Conservation (phyloP, 1,140 invertebrate genomes). For the Elysia chlorotica region DNA sequence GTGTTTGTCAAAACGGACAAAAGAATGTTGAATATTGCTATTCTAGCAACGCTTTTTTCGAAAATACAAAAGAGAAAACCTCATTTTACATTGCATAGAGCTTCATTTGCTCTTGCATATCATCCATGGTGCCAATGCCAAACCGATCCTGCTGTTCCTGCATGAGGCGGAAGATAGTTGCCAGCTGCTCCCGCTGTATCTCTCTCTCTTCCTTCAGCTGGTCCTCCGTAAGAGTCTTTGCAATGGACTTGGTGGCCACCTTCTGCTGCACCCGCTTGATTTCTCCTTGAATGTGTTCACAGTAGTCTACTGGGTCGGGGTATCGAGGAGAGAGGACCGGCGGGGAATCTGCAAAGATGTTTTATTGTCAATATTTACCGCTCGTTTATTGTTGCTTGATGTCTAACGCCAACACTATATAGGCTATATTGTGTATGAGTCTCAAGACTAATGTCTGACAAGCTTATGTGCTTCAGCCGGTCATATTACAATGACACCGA, state of each 20-base stretch:
- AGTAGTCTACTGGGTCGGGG: conserved; percentile 54
- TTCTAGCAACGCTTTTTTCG: no score
- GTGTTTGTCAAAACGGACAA: no score
- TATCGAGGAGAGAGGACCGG: conserved; percentile 18
- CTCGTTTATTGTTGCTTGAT: no score
- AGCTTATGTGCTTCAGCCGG: no score
- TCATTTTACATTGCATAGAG: conserved; percentile 44
- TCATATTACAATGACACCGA: no score
- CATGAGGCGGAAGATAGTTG: conserved; percentile 58
- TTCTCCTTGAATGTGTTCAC: conserved; percentile 59
- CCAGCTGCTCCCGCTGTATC: conserved; percentile 50
- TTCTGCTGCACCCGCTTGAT: conserved; percentile 54
- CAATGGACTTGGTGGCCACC: conserved; percentile 47
- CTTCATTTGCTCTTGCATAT: conserved; percentile 57
- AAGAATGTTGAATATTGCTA: no score
- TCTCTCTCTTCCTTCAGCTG: conserved; percentile 51
- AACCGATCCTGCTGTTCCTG: conserved; percentile 53
- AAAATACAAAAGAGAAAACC: no score
- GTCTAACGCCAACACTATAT: no score
- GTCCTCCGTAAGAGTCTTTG: conserved; percentile 46
- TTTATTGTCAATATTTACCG: no score
- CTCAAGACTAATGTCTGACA: no score
- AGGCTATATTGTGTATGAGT: no score
- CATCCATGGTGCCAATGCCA: conserved; percentile 50
- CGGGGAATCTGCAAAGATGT: no score